phyloP scores from a whole-genome alignment of 1,140 invertebrate species.

The Diploscapter pachys region DNA sequence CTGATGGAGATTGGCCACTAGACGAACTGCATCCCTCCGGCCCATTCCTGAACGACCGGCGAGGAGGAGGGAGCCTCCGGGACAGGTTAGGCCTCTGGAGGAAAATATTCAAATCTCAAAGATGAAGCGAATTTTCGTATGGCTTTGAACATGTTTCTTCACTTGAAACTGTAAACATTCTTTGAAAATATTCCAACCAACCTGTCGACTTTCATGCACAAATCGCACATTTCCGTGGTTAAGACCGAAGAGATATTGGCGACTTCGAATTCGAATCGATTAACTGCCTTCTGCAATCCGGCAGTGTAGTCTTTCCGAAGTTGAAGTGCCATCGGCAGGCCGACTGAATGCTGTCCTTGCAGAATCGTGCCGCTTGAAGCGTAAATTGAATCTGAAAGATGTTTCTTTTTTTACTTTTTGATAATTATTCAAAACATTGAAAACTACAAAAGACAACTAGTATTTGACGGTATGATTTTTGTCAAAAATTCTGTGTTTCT shows the following conservation, averaged over 20 bases:
- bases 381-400: slow-evolving; percentile 10
- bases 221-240: slow-evolving; percentile 43
- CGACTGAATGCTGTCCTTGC: slow-evolving; percentile 3
- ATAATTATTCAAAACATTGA: too few species aligned
- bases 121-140: too few species aligned
- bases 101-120: too few species aligned
- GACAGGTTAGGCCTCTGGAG: slow-evolving; percentile 32
- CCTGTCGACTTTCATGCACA: slow-evolving; percentile 23
- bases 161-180: neutral
- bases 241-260: slow-evolving; percentile 42
- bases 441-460: too few species aligned
- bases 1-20: slow-evolving; percentile 72
- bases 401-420: too few species aligned
- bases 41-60: slow-evolving; percentile 75
- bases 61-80: slow-evolving; percentile 71
- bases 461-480: neutral
- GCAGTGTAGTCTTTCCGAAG: slow-evolving; percentile 20
- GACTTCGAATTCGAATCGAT: slow-evolving; percentile 64
- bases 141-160: neutral
- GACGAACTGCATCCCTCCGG: slow-evolving; percentile 71
- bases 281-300: slow-evolving; percentile 68
- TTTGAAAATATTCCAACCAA: neutral
- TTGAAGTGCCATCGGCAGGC: slow-evolving; percentile 20
- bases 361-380: slow-evolving; percentile 7
- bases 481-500: neutral